A percentile compares a stretch with the other conserved stretches of the same genome.
These are phyloP conservation scores for Peromyscus maniculatus DNA, from an alignment of 2,113 vertebrate genomes.

Conservation along the genomic window DNA sequence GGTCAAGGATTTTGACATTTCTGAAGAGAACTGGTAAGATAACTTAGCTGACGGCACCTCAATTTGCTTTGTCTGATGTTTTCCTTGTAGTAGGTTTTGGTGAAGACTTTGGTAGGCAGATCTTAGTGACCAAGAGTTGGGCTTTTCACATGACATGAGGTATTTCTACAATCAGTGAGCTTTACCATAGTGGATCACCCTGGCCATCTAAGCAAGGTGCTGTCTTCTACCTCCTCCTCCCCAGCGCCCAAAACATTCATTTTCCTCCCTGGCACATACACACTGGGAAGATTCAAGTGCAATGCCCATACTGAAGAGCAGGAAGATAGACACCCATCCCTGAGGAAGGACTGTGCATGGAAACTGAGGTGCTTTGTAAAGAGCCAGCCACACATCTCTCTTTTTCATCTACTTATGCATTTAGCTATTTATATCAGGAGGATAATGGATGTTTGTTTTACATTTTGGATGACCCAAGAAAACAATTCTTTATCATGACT, in stretches of 20 bases:
- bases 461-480: neutral
- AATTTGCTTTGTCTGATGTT: neutral
- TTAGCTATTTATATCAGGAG: neutral
- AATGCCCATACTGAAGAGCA: neutral
- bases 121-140: neutral
- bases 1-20: neutral
- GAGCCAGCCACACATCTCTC: neutral
- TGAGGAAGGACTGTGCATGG: neutral
- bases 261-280: neutral
- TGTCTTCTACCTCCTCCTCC: neutral
- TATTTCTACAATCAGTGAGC: too few relatives aligned
- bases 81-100: neutral
- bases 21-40: neutral
- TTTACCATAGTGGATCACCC: neutral
- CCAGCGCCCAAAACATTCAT: neutral
- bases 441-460: neutral
- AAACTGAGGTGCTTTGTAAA: neutral
- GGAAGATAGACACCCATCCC: neutral
- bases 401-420: neutral
- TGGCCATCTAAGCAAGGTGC: neutral
- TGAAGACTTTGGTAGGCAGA: neutral
- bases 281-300: neutral
- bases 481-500: neutral
- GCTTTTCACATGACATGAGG: neutral
- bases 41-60: neutral